Percentiles rank a stretch among this genome's conserved stretches.
Evolutionary conservation across 2,797 vertebrate species (phyloP).

Genomic region (Picus viridis): DNA sequence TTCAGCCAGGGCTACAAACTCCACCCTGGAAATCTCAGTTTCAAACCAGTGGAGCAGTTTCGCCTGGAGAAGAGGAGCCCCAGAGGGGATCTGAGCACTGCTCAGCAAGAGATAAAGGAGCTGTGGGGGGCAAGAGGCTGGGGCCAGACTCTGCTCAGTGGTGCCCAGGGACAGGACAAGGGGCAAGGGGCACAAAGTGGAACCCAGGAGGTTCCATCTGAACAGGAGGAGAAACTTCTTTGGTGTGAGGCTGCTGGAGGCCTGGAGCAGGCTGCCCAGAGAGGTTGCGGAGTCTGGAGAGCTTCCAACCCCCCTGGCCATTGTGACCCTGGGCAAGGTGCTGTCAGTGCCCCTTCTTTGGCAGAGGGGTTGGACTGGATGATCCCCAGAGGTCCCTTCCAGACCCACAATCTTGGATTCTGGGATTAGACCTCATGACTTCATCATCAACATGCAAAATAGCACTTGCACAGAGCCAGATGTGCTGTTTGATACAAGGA

Average conservation of each 20-base stretch:
- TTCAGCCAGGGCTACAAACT: background rate
- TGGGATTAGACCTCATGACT: background rate
- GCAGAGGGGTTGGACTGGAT: background rate
- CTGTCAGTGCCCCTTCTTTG: background rate
- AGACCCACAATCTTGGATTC: background rate
- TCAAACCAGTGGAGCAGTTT: background rate
- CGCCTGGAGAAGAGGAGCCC: background rate
- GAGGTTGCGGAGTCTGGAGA: no score
- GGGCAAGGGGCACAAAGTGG: no score
- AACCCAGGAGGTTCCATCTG: background rate
- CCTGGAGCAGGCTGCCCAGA: no score
- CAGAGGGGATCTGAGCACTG: background rate
- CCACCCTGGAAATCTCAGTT: background rate
- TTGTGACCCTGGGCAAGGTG: background rate
- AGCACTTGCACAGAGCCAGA: background rate
- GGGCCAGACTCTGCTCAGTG: no score
- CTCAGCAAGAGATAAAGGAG: background rate
- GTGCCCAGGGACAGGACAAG: background rate
- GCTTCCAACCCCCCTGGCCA: no score
- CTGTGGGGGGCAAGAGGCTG: no score
- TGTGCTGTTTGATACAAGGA: rapidly evolving
- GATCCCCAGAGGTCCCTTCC: background rate
- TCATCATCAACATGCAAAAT: background rate
- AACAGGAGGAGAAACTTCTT: background rate
- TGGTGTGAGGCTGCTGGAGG: background rate